Conservation (phyloP, 2,888 invertebrate genomes). For the Endomychus coccineus region DNA sequence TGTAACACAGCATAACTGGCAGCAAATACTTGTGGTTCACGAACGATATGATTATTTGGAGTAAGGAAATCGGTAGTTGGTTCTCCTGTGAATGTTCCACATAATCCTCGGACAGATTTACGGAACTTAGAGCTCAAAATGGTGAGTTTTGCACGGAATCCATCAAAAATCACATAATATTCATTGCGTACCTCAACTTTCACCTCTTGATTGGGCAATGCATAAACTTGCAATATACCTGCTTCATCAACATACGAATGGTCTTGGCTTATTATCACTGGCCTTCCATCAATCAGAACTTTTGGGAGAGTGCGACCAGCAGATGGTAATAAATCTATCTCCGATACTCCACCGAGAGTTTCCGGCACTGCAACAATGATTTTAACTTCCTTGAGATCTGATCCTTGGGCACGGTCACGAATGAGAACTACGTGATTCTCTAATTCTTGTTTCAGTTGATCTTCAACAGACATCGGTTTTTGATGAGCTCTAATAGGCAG, state of each 20-base stretch:
- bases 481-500: slow-evolving; percentile 33
- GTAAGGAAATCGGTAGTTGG: slow-evolving; percentile 51
- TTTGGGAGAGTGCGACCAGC: slow-evolving; percentile 20
- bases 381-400: slow-evolving; percentile 43
- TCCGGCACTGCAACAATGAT: slow-evolving; percentile 40
- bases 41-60: slow-evolving; percentile 50
- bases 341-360: slow-evolving; percentile 37
- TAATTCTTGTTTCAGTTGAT: slow-evolving; percentile 34
- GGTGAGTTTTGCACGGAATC: slow-evolving; percentile 45
- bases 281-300: slow-evolving; percentile 45
- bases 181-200: slow-evolving; percentile 47
- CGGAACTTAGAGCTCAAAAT: slow-evolving; percentile 42
- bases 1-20: slow-evolving; percentile 51
- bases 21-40: slow-evolving; percentile 48
- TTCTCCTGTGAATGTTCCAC: slow-evolving; percentile 57
- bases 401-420: slow-evolving; percentile 38
- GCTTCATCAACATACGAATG: slow-evolving; percentile 31
- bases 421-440: slow-evolving; percentile 43
- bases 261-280: too few species aligned
- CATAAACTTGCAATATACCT: slow-evolving; percentile 42
- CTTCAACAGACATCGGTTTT: slow-evolving; percentile 26
- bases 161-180: slow-evolving; percentile 51
- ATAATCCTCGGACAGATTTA: slow-evolving; percentile 54
- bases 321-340: slow-evolving; percentile 37
- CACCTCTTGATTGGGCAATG: slow-evolving; percentile 46